Conservation (phyloP, 92 coral and sea anemone genomes). For the Zoanthus solanderi region DNA sequence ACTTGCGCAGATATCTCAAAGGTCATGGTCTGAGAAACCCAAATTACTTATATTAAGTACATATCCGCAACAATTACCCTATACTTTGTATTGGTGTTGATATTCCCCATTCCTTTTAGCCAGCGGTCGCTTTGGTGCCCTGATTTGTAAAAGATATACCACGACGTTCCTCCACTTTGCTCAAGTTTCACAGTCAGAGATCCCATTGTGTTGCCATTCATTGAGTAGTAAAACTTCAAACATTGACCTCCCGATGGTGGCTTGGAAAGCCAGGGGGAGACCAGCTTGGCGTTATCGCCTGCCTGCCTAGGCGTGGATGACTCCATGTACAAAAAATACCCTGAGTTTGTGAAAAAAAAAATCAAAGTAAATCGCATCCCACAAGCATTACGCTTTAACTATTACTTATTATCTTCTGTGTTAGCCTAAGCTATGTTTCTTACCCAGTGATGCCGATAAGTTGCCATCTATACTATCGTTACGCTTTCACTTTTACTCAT, state of each 20-base stretch:
- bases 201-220: slow-evolving; percentile 85
- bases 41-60: too few species aligned
- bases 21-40: too few species aligned
- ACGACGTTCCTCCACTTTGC: slow-evolving; percentile 43
- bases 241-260: slow-evolving; percentile 72
- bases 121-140: slow-evolving; percentile 84
- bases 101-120: slow-evolving; percentile 73
- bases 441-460: too few species aligned
- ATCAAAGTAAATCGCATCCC: too few species aligned
- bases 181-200: slow-evolving; percentile 63
- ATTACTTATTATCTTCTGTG: too few species aligned
- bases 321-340: slow-evolving; percentile 85
- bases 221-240: slow-evolving; percentile 80
- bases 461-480: too few species aligned
- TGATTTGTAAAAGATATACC: slow-evolving; percentile 64
- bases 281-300: slow-evolving; percentile 74
- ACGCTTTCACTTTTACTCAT: too few species aligned
- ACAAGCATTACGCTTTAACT: too few species aligned
- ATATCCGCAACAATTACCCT: slow-evolving; percentile 52
- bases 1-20: too few species aligned
- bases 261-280: slow-evolving; percentile 59
- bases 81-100: slow-evolving; percentile 61
- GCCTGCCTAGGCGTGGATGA: slow-evolving; percentile 61
- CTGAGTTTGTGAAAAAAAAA: slow-evolving; percentile 17
- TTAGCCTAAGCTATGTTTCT: too few species aligned